Evolutionary conservation across 2,888 invertebrate species (phyloP), one percentile per base, ranked within the genome.

Genomic region (Caenorhabditis panamensis): DNA sequence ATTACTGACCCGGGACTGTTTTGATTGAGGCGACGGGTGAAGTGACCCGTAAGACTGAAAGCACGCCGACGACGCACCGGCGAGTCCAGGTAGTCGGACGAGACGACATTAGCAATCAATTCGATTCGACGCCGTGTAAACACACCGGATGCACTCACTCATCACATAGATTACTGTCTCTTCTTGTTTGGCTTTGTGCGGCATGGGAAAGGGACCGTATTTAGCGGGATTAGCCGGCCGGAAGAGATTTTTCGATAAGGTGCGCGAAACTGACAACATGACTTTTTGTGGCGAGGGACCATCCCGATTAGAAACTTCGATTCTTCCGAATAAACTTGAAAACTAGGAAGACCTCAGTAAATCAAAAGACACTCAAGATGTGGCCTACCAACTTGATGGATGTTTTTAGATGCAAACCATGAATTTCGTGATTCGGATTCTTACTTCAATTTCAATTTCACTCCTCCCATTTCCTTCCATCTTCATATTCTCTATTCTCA

Each of bases 1-100:
- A 67, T 67, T 67, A 67, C 31, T 47, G 61, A n/a, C 51, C 18
- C 36, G 49, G 20, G 49, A 49, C 56, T 72, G 72, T 64, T 72
- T 72, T 64, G 73, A 73, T 64, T 66, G 73, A 61, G 44, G 18
- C 54, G 69, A 28, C 54, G 63, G 66, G 66, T 73, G 64, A 73
- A 73, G 73, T 73, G 73, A 73, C 73, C 73, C 73, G 73, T 73
- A 63, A 73, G 73, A 20, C 53, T 58, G 59, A 73, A 73, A 73
- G 73, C 73, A 73, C 31, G 59, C 73, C 73, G 73, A 22, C 72
- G 53, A n/a, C n/a, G n/a, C n/a, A n/a, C 53, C 31, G 8, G 28
- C 20, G 36, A 41, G 41, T 41, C 49, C 62, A 66, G 61, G 69
- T 41, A 61, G 61, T n/a, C n/a, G n/a, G n/a, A n/a, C 44, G 54